Evolutionary conservation across 1,140 invertebrate genomes (phyloP).

Genomic region (Papilio xuthus): DNA sequence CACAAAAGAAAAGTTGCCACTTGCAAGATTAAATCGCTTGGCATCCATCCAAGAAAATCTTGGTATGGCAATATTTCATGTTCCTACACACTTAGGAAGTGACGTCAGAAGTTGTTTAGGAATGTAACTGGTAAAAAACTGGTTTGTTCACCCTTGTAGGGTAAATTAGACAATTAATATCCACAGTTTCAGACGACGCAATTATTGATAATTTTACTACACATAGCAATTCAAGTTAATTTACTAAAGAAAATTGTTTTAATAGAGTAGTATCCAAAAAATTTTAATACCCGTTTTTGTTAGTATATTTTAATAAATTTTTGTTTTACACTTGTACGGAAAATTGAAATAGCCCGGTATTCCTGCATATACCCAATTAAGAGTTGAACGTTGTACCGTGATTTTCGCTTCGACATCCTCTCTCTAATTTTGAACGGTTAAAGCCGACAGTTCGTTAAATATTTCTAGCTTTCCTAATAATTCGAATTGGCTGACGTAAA

Average conservation of each 20-base stretch:
- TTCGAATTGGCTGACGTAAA: not conserved
- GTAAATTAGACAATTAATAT: not conserved
- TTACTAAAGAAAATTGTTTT: too few relatives aligned
- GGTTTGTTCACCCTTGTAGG: not conserved
- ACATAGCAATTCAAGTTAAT: too few relatives aligned
- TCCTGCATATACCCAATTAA: slow-evolving; percentile 11
- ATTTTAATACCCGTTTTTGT: not conserved
- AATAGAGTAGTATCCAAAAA: not conserved
- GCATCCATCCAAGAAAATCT: slow-evolving; percentile 21
- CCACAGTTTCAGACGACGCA: not conserved
- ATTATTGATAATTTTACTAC: not conserved
- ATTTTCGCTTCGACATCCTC: slow-evolving; percentile 10
- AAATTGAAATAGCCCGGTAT: not conserved
- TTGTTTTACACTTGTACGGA: not conserved
- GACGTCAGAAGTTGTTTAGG: slow-evolving; percentile 16
- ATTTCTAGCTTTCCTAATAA: not conserved
- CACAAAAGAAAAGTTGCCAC: slow-evolving; percentile 24
- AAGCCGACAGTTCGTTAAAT: not conserved
- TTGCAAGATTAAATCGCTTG: slow-evolving; percentile 16
- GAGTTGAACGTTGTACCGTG: slow-evolving; percentile 8
- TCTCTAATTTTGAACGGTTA: slow-evolving; percentile 6
- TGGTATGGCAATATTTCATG: slow-evolving; percentile 7
- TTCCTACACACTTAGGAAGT: slow-evolving; percentile 3
- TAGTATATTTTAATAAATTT: not conserved
- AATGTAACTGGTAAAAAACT: not conserved